Evolutionary conservation across 2,888 invertebrate species (phyloP).

Genomic region (Ceriagrion tenellum): DNA sequence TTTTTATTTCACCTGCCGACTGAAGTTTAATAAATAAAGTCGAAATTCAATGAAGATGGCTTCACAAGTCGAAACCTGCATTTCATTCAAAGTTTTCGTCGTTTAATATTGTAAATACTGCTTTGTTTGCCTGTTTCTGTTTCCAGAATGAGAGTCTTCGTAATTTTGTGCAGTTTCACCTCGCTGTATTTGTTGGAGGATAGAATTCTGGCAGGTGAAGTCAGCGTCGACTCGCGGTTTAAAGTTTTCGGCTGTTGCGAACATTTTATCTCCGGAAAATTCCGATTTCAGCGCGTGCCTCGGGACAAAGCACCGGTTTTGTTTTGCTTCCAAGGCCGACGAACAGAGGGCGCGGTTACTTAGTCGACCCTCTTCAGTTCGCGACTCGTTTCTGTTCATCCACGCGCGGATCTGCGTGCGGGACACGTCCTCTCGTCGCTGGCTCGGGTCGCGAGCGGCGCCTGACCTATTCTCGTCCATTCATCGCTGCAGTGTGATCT

Average conservation of each 20-base stretch:
- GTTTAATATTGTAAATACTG: too few relatives aligned
- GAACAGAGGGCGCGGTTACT: background rate
- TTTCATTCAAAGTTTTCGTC: too few relatives aligned
- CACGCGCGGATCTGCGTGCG: background rate
- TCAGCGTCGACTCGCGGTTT: background rate
- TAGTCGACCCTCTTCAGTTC: background rate
- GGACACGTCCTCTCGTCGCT: background rate
- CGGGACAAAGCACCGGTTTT: conserved; percentile 32
- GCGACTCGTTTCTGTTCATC: background rate
- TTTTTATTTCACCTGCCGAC: too few relatives aligned
- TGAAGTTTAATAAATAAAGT: too few relatives aligned
- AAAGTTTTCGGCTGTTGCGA: background rate
- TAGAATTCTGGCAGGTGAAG: background rate
- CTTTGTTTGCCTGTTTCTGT: too few relatives aligned
- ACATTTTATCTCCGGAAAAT: background rate
- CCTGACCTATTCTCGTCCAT: background rate
- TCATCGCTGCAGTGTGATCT: background rate
- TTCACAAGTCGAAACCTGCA: too few relatives aligned
- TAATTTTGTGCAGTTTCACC: background rate
- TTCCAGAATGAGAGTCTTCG: too few relatives aligned
- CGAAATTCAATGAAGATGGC: too few relatives aligned
- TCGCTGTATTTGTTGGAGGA: background rate
- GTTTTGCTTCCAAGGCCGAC: conserved; percentile 2
- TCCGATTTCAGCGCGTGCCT: background rate
- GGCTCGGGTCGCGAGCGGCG: background rate